Evolutionary conservation across 2,888 invertebrate genomes (phyloP).

Genomic region (Leptogaster cylindrica): DNA sequence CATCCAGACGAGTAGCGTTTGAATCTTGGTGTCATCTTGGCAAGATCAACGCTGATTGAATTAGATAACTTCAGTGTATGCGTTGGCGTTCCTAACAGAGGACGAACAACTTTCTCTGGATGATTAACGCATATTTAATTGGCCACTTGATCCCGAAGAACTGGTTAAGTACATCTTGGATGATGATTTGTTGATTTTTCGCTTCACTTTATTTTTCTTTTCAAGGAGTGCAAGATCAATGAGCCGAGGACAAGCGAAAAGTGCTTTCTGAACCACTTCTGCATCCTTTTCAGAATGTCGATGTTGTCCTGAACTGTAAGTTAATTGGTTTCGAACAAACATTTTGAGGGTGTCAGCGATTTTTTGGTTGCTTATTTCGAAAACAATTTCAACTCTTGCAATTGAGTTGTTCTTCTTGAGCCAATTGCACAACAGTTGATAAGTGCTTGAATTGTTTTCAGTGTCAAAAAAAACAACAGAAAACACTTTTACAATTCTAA

Average conservation of each 20-base stretch:
- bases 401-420: too few species aligned
- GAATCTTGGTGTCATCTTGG: background rate
- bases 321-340: too few species aligned
- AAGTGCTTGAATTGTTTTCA: too few species aligned
- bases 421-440: too few species aligned
- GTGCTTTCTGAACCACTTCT: too few species aligned
- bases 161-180: slow-evolving; percentile 11
- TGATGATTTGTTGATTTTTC: slow-evolving; percentile 23
- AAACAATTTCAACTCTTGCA: too few species aligned
- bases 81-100: slow-evolving; percentile 4
- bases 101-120: background rate
- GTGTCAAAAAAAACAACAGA: too few species aligned
- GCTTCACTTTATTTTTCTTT: background rate
- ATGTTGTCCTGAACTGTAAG: too few species aligned
- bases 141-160: slow-evolving; percentile 27
- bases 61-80: background rate
- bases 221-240: background rate
- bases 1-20: background rate
- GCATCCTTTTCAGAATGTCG: too few species aligned
- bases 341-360: too few species aligned
- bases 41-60: slow-evolving; percentile 4
- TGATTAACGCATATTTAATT: slow-evolving; percentile 33
- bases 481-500: too few species aligned
- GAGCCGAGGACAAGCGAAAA: slow-evolving; percentile 3
- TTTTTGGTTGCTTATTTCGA: too few species aligned